Evolutionary conservation across 2,797 vertebrate genomes (phyloP), one percentile per base, ranked within the genome.

Genomic region (Chelidonichthys spinosus): DNA sequence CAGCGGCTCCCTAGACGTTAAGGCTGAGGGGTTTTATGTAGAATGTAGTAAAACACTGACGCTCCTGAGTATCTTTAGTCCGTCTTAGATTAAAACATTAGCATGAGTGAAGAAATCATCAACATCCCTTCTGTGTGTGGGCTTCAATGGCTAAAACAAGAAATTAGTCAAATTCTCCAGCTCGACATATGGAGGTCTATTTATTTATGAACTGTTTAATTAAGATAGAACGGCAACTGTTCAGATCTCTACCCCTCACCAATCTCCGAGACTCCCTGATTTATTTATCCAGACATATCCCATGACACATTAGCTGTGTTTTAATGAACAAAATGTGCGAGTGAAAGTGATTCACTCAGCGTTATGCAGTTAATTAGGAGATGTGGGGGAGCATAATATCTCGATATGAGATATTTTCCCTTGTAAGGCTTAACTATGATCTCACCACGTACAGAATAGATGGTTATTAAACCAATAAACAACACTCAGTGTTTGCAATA

Each of bases 131-230:
- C 50, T 64, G 42, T 42, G 56, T 10, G 53, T 52, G 62, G 59
- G 46, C 55, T 59, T 42, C 33, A 3, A 42, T 62, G 44, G 54
- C 77, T 69, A 50, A 78, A 73, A 74, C 66, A 63, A 43, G 17
- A 85, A 83, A 74, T 82, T 4, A 47, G 71, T 74, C 62, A 40
- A 83, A 69, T 39, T 67, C 63, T 78, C 15, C 37, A 2, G 17
- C 32, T 80, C n/a, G 53, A 64, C 83, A 85, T 88, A 86, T 72
- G 84, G 81, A 77, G 52, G 61, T 72, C 71, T 66, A 77, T 79
- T 85, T 92, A 88, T 91, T 90, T 81, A 84, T 83, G 78, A 90
- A 79, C 68, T 72, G 76, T 88, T 87, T 91, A 90, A 92, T 93
- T 89, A 89, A 83, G 90, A 89, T 58, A 65, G 82, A 90, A 76